phyloP scores from a whole-genome alignment of 2,888 invertebrate genomes.

The Trileptium ribeirensis region DNA sequence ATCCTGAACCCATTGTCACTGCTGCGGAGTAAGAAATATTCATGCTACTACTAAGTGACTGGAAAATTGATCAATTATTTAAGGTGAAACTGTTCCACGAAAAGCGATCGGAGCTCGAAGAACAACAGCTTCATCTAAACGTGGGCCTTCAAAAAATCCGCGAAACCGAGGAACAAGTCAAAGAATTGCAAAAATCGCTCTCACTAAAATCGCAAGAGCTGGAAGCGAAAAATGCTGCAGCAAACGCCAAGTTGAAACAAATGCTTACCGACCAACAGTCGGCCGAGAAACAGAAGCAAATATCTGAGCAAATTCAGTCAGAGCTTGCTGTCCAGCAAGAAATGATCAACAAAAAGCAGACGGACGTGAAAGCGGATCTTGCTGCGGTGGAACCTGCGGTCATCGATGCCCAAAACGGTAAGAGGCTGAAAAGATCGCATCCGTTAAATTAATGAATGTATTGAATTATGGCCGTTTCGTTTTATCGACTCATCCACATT shows the following conservation, averaged over 20 bases:
- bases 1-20: too few species aligned
- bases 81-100: constrained; percentile 83
- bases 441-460: too few species aligned
- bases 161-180: constrained; percentile 97
- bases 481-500: too few species aligned
- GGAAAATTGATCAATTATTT: too few species aligned
- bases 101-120: constrained; percentile 93
- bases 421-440: too few species aligned
- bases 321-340: constrained; percentile 67
- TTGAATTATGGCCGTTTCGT: too few species aligned
- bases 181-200: constrained; percentile 96
- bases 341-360: constrained; percentile 83
- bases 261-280: constrained; percentile 83
- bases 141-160: constrained; percentile 97
- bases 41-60: too few species aligned
- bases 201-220: constrained; percentile 76
- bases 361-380: constrained; percentile 88
- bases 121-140: constrained; percentile 95
- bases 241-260: constrained; percentile 95
- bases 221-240: constrained; percentile 95
- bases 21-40: too few species aligned
- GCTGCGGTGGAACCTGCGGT: constrained; percentile 98
- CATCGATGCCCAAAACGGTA: constrained; percentile 86
- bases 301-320: constrained; percentile 91
- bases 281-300: constrained; percentile 96